phyloP scores from a whole-genome alignment of 1,140 invertebrate genomes.

The Pseudobourletiella spinata region DNA sequence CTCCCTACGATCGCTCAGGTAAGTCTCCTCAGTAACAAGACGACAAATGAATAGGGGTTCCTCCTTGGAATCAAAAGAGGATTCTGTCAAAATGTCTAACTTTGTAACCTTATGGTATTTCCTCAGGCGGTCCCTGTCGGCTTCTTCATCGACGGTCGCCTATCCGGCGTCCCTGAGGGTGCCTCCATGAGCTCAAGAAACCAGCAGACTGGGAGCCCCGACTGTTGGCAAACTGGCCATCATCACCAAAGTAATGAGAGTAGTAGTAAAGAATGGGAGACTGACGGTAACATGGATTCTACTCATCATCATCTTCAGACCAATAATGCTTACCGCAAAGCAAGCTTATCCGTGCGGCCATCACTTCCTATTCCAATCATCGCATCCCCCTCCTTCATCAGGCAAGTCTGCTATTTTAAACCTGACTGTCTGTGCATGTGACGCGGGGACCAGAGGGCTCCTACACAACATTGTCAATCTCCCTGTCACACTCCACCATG shows the following conservation, averaged over 20 bases:
- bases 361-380: constrained; percentile 33
- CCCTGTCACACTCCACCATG: too few relatives aligned
- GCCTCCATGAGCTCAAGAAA: not conserved
- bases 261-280: constrained; percentile 1
- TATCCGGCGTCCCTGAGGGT: constrained; percentile 11
- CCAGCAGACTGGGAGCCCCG: too few relatives aligned
- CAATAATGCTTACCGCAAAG: too few relatives aligned
- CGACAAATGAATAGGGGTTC: constrained; percentile 16
- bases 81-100: too few relatives aligned
- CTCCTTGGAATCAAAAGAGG: too few relatives aligned
- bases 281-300: not conserved
- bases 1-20: constrained; percentile 34
- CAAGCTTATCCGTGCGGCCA: constrained; percentile 24
- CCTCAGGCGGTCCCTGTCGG: constrained; percentile 33
- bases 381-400: constrained; percentile 25
- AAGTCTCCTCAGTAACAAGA: not conserved
- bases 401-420: constrained; percentile 13
- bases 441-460: too few relatives aligned
- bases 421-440: not conserved
- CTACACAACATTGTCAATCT: too few relatives aligned
- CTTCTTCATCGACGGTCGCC: constrained; percentile 27
- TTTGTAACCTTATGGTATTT: not conserved
- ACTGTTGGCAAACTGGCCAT: too few relatives aligned
- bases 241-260: too few relatives aligned
- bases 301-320: not conserved